phyloP scores from a whole-genome alignment of 1,140 invertebrate species.

The Dinothrombium tinctorium region DNA sequence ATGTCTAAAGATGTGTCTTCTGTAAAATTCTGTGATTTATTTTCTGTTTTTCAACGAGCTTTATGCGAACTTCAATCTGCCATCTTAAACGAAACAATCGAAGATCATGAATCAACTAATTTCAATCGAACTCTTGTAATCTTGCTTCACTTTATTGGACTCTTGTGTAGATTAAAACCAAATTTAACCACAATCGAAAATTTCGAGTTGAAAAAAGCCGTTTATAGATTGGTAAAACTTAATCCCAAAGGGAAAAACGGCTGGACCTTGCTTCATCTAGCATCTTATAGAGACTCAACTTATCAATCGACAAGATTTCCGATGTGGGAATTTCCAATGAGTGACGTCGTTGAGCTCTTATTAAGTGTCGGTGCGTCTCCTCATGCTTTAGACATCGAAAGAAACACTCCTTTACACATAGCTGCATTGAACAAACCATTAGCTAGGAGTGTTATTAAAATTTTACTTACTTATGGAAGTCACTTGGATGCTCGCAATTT shows the following conservation, averaged over 20 bases:
- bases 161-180: constrained; percentile 17
- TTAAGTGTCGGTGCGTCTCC: constrained; percentile 56
- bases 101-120: constrained; percentile 42
- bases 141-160: constrained; percentile 36
- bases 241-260: constrained; percentile 40
- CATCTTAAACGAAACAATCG: constrained; percentile 6
- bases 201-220: constrained; percentile 28
- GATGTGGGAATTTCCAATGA: constrained; percentile 44
- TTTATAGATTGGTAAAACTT: constrained; percentile 43
- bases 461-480: constrained; percentile 46
- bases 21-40: constrained; percentile 48
- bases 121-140: constrained; percentile 63
- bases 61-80: constrained; percentile 38
- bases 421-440: constrained; percentile 31
- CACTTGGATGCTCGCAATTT: constrained; percentile 68
- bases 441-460: constrained; percentile 32
- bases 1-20: constrained; percentile 39
- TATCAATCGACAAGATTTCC: constrained; percentile 35
- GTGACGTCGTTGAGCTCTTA: constrained; percentile 45
- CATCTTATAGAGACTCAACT: constrained; percentile 33
- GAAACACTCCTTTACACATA: constrained; percentile 59
- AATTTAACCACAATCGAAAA: constrained; percentile 19
- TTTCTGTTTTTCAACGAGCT: constrained; percentile 52
- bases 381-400: constrained; percentile 35
- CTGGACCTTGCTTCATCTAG: constrained; percentile 55